Conservation (phyloP, 2,888 invertebrate species). For the Brachypterus glaber region DNA sequence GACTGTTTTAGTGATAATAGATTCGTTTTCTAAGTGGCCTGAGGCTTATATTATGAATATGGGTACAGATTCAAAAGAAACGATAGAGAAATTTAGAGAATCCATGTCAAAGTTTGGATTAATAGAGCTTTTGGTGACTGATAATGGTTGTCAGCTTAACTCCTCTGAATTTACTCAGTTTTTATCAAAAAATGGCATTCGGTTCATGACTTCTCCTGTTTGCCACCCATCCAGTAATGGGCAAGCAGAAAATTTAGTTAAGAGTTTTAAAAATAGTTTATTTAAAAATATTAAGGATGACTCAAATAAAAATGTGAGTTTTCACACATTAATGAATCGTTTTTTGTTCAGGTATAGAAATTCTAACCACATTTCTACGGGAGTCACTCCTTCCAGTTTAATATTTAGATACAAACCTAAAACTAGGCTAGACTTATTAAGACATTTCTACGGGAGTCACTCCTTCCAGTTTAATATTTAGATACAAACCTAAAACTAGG, state of each 20-base stretch:
- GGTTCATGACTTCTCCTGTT: constrained; percentile 20
- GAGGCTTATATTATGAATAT: constrained; percentile 17
- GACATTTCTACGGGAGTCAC: constrained; percentile 5
- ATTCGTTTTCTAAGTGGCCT: constrained; percentile 13
- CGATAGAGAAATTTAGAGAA: constrained; percentile 15
- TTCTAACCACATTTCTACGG: constrained; percentile 4
- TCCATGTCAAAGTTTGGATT: constrained; percentile 17
- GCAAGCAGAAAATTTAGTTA: constrained; percentile 5
- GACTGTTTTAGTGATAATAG: constrained; percentile 12
- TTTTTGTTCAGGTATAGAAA: constrained; percentile 4
- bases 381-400: constrained; percentile 6
- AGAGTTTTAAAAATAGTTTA: constrained; percentile 1
- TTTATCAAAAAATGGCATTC: constrained; percentile 20
- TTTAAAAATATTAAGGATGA: constrained; percentile 2
- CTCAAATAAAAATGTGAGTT: constrained; percentile 7
- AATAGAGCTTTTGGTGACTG: constrained; percentile 17
- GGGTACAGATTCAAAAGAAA: constrained; percentile 14
- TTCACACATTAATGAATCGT: constrained; percentile 5
- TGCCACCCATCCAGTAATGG: constrained; percentile 21
- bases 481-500: constrained; percentile 9
- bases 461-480: constrained; percentile 4
- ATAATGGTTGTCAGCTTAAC: constrained; percentile 18
- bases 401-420: constrained; percentile 4
- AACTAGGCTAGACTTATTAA: constrained; percentile 13
- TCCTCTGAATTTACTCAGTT: constrained; percentile 21